Evolutionary conservation across 2,797 vertebrate species (phyloP), one percentile per base, ranked within the genome.

Genomic region (Amblyopsis hoosieri): DNA sequence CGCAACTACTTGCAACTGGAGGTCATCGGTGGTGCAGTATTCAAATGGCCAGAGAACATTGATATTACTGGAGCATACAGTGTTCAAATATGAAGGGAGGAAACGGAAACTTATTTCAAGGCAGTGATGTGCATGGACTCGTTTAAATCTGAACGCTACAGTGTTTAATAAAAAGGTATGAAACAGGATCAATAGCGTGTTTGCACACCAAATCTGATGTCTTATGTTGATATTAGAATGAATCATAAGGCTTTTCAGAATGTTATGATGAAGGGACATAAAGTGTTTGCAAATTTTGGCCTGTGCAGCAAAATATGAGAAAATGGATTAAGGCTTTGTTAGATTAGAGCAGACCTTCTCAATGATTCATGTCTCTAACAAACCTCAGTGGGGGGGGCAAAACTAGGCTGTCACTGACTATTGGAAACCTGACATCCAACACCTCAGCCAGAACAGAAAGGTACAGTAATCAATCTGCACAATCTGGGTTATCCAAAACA

Each of bases 21-120:
- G 54, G 59, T 66, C 81, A 81, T 75, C 82, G 53, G 58, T 74
- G 67, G 69, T 66, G 82, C 37, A 42, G 37, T 75, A 67, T 75
- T 3, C 12, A 66, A 37, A 63, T 46, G 60, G 64, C 31, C 52
- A 65, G 46, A 67, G 66, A 47, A 64, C 14, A 62, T 65, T 47
- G 53, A 37, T 65, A 23, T 56, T 61, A 52, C 66, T 63, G n/a
- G 57, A n/a, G 53, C 67, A 53, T 64, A 61, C 23, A 29, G 23
- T 29, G 23, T 52, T 77, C 51, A 83, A 76, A 81, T 73, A 69
- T 57, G 12, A 78, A 69, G 63, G 61, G 66, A 19, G 63, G 69
- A 54, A 72, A 57, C 33, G 71, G 7, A 7, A n/a, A 50, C 54
- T 15, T 64, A 42, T 14, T 65, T 12, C 12, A 14, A 54, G 58